Evolutionary conservation across 2,797 vertebrate species (phyloP).

Genomic region (Enteromius afrohamiltoni): DNA sequence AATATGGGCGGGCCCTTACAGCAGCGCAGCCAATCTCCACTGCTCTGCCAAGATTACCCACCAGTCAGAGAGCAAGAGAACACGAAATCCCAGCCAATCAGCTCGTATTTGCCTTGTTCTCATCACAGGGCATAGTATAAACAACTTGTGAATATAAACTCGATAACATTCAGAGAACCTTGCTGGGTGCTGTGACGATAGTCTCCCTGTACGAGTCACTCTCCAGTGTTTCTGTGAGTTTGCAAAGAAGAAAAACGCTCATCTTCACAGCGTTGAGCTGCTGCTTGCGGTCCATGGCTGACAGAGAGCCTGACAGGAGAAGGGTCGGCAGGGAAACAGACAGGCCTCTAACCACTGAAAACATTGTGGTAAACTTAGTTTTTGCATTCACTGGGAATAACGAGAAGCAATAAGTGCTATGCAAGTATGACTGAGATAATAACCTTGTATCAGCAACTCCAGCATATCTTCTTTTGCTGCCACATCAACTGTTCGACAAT

Average conservation of each 20-base stretch:
- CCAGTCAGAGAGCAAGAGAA: slow-evolving; percentile 69
- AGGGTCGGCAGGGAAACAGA: slow-evolving; percentile 82
- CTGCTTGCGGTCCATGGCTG: slow-evolving; percentile 76
- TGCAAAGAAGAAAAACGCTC: slow-evolving; percentile 89
- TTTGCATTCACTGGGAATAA: background rate
- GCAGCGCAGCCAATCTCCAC: slow-evolving; percentile 76
- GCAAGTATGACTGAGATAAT: slow-evolving; percentile 27
- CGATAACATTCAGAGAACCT: slow-evolving; percentile 66
- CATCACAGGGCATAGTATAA: slow-evolving; percentile 78
- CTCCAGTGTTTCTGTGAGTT: slow-evolving; percentile 88
- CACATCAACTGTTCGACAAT: slow-evolving; percentile 77
- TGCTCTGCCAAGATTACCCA: slow-evolving; percentile 91
- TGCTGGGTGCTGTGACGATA: slow-evolving; percentile 76
- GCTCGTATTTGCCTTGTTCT: slow-evolving; percentile 86
- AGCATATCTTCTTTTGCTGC: slow-evolving; percentile 86
- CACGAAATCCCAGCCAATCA: slow-evolving; percentile 67
- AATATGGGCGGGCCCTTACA: slow-evolving; percentile 92
- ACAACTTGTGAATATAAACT: background rate
- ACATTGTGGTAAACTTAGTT: background rate
- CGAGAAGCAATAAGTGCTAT: background rate
- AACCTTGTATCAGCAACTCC: slow-evolving; percentile 88
- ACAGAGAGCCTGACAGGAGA: slow-evolving; percentile 74
- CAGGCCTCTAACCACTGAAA: slow-evolving; percentile 84
- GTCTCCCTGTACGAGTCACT: slow-evolving; percentile 76
- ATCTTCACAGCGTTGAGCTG: slow-evolving; percentile 93